Base-by-base conservation (phyloP, 1,140 invertebrate genomes). In the Drosophila ohnishii region DNA sequence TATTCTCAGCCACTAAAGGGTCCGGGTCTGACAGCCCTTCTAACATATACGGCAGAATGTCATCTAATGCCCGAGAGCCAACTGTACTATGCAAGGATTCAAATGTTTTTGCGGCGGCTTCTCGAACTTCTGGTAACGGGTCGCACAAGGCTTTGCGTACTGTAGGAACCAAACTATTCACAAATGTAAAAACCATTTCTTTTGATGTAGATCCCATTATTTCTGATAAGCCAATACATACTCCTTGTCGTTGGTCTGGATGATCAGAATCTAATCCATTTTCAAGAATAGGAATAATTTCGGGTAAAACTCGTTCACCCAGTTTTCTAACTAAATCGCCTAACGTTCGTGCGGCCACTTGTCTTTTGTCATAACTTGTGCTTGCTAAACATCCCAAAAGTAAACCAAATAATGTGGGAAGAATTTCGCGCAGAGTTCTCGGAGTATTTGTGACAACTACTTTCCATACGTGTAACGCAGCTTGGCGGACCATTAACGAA, bases 211-310 rank as follows among this genome's bases (percentile, higher is more conserved):
- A 98, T 4, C 95, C 95, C 95, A 99, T 99, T 78, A 99, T 99
- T 94, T 99, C 99, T 1, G 97, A 97, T 2, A 99, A 93, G 6
- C 98, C 98, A 91, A 99, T 99, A 92, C 98, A 99, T 11, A 99
- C 99, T 80, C 98, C 99, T 92, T 99, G 97, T 32, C 98, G 93
- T 92, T 99, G 97, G 92, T 99, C 98, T 9, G 97, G 92, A 50
- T 96, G 94, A 50, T 97, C 95, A 1, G 97, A 99, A 79, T 98
- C 95, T 44, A 99, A 93, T 1, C 98, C 98, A 67, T 95, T 94
- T 92, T 99, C 98, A 45, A 99, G 92, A 88, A 99, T 99, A 0
- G 98, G 99, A 90, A 99, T 98, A 48, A 99, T 99, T 93, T 99
- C 98, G 0, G 98, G 98, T 63, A 99, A 90, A 10, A 99, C 98